Evolutionary conservation across 2,888 invertebrate species (phyloP).

Genomic region (Steinernema hermaphroditum): DNA sequence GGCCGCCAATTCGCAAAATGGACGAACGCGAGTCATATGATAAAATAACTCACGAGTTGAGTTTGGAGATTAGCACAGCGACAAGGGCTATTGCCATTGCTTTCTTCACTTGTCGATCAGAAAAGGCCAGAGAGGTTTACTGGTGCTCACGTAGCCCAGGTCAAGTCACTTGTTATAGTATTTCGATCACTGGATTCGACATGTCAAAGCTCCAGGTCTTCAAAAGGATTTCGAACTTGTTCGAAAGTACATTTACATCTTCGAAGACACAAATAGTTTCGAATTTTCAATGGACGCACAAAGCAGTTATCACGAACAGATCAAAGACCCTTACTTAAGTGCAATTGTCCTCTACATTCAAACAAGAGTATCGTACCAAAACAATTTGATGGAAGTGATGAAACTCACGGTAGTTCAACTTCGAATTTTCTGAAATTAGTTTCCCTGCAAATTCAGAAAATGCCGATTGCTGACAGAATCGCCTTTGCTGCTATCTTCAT

Average conservation of each 20-base stretch:
- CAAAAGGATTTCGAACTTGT: constrained; percentile 14
- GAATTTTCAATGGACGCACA: constrained; percentile 7
- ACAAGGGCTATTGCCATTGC: constrained; percentile 7
- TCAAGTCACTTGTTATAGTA: background rate
- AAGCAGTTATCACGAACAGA: constrained; percentile 8
- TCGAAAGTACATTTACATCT: background rate
- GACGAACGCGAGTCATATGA: background rate
- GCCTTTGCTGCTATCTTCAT: constrained; percentile 12
- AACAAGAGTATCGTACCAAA: constrained; percentile 7
- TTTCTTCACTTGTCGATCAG: constrained; percentile 12
- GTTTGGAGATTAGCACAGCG: background rate
- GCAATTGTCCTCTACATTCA: constrained; percentile 12
- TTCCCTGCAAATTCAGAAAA: constrained; percentile 18
- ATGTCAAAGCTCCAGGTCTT: background rate
- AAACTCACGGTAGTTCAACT: background rate
- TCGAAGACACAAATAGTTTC: background rate
- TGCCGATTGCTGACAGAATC: background rate
- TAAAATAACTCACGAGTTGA: background rate
- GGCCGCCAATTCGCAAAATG: background rate
- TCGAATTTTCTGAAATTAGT: too few relatives aligned
- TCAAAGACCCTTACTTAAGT: constrained; percentile 16
- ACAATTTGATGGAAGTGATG: constrained; percentile 10
- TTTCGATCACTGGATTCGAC: constrained; percentile 9
- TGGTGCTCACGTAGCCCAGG: background rate
- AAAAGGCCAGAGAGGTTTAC: constrained; percentile 3